Percentiles rank a stretch among this genome's conserved stretches.
Evolutionary conservation across 2,888 invertebrate species (phyloP).

Genomic region (Diadegma fenestrale): DNA sequence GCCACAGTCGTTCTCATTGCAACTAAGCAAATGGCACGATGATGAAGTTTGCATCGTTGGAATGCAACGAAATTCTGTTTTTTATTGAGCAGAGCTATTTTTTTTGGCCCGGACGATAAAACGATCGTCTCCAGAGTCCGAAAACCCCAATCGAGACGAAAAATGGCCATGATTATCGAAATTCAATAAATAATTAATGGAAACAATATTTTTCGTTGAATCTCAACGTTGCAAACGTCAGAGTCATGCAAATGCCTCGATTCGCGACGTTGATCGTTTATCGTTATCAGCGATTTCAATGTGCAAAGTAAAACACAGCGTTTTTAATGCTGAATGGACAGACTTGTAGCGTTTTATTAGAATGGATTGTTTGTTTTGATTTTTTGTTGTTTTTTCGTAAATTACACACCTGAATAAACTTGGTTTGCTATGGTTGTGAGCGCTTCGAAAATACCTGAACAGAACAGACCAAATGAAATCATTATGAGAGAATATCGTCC

Average conservation of each 20-base stretch:
- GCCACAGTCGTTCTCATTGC: constrained; percentile 27
- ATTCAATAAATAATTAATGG: too few species aligned
- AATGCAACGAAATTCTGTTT: too few species aligned
- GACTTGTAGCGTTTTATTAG: constrained; percentile 71
- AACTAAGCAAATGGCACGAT: constrained; percentile 4
- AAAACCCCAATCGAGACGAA: too few species aligned
- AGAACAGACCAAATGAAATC: constrained; percentile 84
- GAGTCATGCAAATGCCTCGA: background rate
- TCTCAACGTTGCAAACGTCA: too few species aligned
- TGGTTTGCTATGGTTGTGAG: constrained; percentile 83
- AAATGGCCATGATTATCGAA: too few species aligned
- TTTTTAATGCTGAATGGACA: constrained; percentile 83
- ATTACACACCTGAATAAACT: constrained; percentile 84
- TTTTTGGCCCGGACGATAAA: too few species aligned
- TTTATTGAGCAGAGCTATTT: too few species aligned
- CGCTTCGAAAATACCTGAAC: constrained; percentile 84
- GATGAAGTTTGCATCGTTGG: too few species aligned
- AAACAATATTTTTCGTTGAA: too few species aligned
- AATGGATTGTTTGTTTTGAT: constrained; percentile 51
- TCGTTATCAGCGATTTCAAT: background rate
- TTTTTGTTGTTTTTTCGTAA: constrained; percentile 43
- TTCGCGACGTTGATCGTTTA: too few species aligned
- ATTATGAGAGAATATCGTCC: constrained; percentile 68
- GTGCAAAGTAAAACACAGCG: constrained; percentile 26
- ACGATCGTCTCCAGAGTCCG: too few species aligned